phyloP scores from a whole-genome alignment of 1,140 invertebrate genomes.

The Hyles euphorbiae region DNA sequence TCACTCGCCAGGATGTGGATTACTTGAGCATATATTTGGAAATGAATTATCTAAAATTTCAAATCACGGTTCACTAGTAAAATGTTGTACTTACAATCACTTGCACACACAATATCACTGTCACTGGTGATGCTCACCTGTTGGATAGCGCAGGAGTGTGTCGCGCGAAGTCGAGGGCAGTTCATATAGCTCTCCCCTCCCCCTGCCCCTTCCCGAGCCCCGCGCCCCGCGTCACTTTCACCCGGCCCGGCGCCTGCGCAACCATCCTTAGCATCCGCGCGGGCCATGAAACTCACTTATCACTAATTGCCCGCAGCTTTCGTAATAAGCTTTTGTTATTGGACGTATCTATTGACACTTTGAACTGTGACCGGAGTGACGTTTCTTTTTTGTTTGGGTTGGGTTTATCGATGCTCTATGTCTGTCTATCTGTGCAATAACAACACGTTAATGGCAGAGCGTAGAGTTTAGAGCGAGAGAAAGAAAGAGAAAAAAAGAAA shows the following conservation, averaged over 20 bases:
- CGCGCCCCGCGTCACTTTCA: constrained; percentile 46
- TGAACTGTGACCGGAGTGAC: too few relatives aligned
- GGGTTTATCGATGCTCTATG: too few relatives aligned
- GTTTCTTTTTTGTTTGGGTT: too few relatives aligned
- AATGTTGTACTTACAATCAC: constrained; percentile 1
- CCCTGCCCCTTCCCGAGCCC: not conserved
- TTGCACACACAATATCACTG: constrained; percentile 2
- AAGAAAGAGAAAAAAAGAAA: too few relatives aligned
- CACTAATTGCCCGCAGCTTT: not conserved
- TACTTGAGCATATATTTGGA: too few relatives aligned
- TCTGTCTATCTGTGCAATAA: too few relatives aligned
- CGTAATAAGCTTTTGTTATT: not conserved
- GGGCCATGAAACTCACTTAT: constrained; percentile 38
- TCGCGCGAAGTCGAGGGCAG: constrained; percentile 43
- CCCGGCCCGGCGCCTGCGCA: constrained; percentile 38
- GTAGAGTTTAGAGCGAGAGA: too few relatives aligned
- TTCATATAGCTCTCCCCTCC: constrained; percentile 47
- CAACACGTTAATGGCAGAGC: too few relatives aligned
- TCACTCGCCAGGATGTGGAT: too few relatives aligned
- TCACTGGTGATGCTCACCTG: constrained; percentile 42
- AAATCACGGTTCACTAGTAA: too few relatives aligned
- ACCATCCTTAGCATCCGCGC: constrained; percentile 33
- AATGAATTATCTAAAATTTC: too few relatives aligned
- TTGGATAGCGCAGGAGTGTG: constrained; percentile 44
- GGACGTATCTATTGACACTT: too few relatives aligned